Conservation (phyloP, 2,113 vertebrate genomes). For the Oenanthe melanoleuca region DNA sequence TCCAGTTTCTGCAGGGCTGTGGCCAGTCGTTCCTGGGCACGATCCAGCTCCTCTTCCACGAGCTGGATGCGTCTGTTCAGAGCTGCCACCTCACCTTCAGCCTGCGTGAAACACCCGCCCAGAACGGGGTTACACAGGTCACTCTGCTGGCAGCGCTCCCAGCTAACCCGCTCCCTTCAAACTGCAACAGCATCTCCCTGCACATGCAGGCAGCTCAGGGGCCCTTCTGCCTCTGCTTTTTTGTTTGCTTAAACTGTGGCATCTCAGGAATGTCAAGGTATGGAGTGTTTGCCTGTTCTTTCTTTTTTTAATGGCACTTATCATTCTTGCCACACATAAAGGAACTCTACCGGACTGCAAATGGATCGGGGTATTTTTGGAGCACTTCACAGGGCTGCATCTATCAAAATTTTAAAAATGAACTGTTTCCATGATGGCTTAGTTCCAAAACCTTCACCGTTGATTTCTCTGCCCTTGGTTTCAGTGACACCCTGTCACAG, state of each 20-base stretch:
- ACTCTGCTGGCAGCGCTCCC: fast-evolving
- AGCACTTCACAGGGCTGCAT: not conserved
- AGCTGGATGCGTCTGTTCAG: slow-evolving; percentile 96
- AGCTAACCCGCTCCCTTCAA: not conserved
- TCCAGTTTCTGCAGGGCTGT: slow-evolving; percentile 95
- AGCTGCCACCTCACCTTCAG: slow-evolving; percentile 91
- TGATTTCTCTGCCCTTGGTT: not conserved
- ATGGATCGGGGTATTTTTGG: not conserved
- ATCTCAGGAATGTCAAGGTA: slow-evolving; percentile 59
- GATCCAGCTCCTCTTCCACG: slow-evolving; percentile 96
- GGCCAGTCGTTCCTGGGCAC: slow-evolving; percentile 91
- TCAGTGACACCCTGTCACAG: not conserved
- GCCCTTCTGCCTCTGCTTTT: not conserved
- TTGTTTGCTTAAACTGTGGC: slow-evolving; percentile 12
- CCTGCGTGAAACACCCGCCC: slow-evolving; percentile 69
- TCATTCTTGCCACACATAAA: not conserved
- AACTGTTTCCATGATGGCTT: not conserved
- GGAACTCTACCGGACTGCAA: not conserved
- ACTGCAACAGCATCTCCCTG: not conserved
- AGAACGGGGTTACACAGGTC: not conserved
- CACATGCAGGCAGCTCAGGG: not conserved
- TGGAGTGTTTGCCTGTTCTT: not conserved
- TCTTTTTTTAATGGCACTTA: not conserved
- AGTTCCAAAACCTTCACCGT: not conserved
- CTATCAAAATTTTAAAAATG: not conserved